Conservation (phyloP, 2,888 invertebrate species). For the Amphipyra tragopoginis region DNA sequence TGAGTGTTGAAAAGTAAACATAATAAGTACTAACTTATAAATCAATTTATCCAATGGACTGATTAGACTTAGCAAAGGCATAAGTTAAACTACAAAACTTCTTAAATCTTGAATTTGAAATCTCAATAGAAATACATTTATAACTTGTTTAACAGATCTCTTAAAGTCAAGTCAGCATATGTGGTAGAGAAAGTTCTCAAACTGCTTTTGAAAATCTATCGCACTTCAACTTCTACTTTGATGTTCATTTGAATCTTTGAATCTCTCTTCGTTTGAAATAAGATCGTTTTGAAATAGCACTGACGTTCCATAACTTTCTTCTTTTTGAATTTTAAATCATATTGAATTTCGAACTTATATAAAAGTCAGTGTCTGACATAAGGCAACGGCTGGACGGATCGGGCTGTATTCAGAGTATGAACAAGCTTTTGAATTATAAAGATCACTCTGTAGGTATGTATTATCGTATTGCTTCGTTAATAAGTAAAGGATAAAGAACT, state of each 20-base stretch:
- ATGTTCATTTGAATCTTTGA: conserved; percentile 54
- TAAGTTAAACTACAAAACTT: conserved; percentile 28
- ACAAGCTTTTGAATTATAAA: background rate
- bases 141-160: conserved; percentile 51
- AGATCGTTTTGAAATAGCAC: conserved; percentile 50
- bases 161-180: conserved; percentile 60
- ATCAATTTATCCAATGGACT: conserved; percentile 10
- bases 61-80: conserved; percentile 13
- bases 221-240: conserved; percentile 45
- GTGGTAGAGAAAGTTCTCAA: conserved; percentile 58
- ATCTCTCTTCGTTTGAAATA: conserved; percentile 50
- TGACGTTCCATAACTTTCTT: conserved; percentile 46
- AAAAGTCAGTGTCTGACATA: conserved; percentile 18
- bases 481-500: too few species aligned
- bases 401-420: background rate
- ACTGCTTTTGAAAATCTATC: conserved; percentile 62
- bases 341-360: conserved; percentile 41
- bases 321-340: conserved; percentile 41
- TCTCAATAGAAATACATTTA: conserved; percentile 20
- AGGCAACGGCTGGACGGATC: background rate
- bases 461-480: too few species aligned
- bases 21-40: background rate
- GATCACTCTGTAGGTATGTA: too few species aligned
- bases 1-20: too few species aligned
- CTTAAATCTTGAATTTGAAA: conserved; percentile 19